Evolutionary conservation across 2,888 invertebrate genomes (phyloP).

Genomic region (Theodoxus fluviatilis): DNA sequence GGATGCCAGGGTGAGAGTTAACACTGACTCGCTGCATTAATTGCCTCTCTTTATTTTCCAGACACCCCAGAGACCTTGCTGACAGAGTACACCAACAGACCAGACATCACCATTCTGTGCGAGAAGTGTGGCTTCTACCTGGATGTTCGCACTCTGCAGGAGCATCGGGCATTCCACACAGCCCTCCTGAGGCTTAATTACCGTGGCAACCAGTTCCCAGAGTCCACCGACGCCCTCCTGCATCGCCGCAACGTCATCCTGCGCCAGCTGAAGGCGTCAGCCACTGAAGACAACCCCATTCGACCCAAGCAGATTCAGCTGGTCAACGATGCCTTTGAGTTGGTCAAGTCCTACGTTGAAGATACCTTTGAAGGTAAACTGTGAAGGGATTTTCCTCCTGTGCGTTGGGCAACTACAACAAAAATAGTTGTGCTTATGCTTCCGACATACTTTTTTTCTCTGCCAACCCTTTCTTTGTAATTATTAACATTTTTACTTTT

Average conservation of each 20-base stretch:
- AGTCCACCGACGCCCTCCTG: conserved; percentile 43
- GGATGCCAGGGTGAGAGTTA: too few relatives aligned
- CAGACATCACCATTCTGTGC: conserved; percentile 55
- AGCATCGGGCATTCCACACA: conserved; percentile 56
- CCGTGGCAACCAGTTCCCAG: conserved; percentile 40
- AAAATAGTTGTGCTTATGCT: too few relatives aligned
- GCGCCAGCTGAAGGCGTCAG: conserved; percentile 39
- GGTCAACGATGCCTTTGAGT: conserved; percentile 59
- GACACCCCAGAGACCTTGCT: conserved; percentile 54
- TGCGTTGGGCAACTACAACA: too few relatives aligned
- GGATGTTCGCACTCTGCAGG: conserved; percentile 42
- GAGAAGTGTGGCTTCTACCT: conserved; percentile 50
- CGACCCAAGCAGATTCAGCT: conserved; percentile 36
- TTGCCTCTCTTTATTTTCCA: conserved; percentile 36
- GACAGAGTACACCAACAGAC: conserved; percentile 44
- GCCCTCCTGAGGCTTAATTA: conserved; percentile 48
- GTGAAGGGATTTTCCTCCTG: too few relatives aligned
- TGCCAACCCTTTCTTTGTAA: too few relatives aligned
- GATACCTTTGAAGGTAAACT: conserved; percentile 56
- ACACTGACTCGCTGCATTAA: background rate
- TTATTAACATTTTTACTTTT: too few relatives aligned
- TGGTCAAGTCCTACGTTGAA: conserved; percentile 55
- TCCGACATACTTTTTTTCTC: too few relatives aligned
- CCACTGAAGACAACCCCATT: conserved; percentile 38
- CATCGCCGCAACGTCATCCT: conserved; percentile 49